Conservation (phyloP, 2,113 vertebrate species). For the Alaudala cheleensis region DNA sequence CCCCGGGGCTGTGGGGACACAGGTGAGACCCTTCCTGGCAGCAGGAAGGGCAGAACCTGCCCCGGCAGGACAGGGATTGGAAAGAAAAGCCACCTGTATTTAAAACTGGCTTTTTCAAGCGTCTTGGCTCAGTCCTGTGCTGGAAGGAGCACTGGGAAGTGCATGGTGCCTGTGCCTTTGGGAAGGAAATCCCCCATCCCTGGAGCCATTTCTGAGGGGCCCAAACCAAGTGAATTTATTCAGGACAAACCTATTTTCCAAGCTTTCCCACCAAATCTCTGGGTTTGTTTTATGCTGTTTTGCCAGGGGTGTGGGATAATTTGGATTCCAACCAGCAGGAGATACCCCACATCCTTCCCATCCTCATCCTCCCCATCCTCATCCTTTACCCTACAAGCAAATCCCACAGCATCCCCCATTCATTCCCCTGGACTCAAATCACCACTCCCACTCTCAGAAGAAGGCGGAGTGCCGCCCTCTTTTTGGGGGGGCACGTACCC, state of each 20-base stretch:
- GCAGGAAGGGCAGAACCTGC: neutral
- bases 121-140: neutral
- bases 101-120: neutral
- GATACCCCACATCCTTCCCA: neutral
- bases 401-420: neutral
- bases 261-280: accelerated
- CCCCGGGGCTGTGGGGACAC: neutral
- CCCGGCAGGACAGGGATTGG: neutral
- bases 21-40: neutral
- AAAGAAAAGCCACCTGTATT: neutral
- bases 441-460: accelerated
- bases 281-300: accelerated
- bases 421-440: neutral
- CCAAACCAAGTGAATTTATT: neutral
- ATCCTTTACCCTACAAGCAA: neutral
- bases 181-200: neutral
- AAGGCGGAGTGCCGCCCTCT: accelerated
- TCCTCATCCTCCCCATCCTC: neutral
- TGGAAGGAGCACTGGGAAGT: accelerated
- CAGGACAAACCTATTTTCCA: neutral
- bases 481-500: conserved; percentile 69
- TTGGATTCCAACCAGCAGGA: neutral
- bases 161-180: neutral
- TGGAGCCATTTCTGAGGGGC: neutral
- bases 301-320: neutral